These are phyloP conservation scores for Glaucopsyche alexis DNA, from an alignment of 2,888 invertebrate species.

Conservation along the genomic window DNA sequence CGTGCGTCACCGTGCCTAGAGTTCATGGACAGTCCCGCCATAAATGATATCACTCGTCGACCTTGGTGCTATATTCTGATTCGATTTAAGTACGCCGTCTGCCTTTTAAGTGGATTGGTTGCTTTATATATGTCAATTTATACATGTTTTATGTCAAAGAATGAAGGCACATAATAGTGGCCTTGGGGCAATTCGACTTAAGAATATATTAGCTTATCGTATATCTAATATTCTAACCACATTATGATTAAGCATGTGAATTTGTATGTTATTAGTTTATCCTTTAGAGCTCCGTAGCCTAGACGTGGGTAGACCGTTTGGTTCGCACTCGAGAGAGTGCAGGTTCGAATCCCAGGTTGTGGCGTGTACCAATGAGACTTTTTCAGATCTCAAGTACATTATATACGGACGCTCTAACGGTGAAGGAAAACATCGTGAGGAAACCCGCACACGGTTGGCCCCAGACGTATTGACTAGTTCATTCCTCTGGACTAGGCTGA, in stretches of 20 bases:
- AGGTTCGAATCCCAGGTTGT: too few species aligned
- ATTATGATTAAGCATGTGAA: not conserved
- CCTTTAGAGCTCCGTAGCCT: too few species aligned
- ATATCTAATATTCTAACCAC: not conserved
- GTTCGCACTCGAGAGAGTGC: too few species aligned
- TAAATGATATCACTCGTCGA: conserved; percentile 73
- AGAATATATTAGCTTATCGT: not conserved
- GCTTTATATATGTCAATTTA: conserved; percentile 40
- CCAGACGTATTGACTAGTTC: too few species aligned
- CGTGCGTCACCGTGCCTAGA: conserved; percentile 70
- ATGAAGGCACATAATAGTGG: not conserved
- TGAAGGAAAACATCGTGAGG: too few species aligned
- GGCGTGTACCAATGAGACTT: too few species aligned
- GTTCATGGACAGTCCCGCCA: conserved; percentile 75
- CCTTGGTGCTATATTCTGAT: conserved; percentile 75
- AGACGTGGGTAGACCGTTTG: too few species aligned
- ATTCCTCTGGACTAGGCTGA: too few species aligned
- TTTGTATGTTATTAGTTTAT: not conserved
- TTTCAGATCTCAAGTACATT: too few species aligned
- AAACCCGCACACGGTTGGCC: too few species aligned
- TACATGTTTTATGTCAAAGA: conserved; percentile 14
- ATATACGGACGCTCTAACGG: too few species aligned
- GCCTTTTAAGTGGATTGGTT: conserved; percentile 57
- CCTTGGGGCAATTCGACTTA: not conserved
- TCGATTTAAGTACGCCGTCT: conserved; percentile 70